phyloP scores from a whole-genome alignment of 1,140 invertebrate species.

The Drosophila kikkawai region DNA sequence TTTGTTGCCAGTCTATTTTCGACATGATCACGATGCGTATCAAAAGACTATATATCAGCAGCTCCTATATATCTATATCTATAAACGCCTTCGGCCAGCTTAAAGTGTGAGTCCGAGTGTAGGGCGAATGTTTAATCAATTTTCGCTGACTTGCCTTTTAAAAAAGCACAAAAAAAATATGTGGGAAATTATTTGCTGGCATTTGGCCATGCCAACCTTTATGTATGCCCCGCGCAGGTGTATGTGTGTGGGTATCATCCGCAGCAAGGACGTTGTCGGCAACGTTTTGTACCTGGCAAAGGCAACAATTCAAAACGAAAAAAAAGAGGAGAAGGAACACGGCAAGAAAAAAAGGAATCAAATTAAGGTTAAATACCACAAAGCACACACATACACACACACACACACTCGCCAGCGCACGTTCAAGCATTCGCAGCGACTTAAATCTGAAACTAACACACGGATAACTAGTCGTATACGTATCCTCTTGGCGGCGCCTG shows the following conservation, averaged over 20 bases:
- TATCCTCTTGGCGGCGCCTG: constrained; percentile 63
- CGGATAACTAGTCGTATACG: constrained; percentile 31
- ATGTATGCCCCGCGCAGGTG: constrained; percentile 11
- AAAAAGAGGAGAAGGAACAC: constrained; percentile 16
- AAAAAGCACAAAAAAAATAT: constrained; percentile 29
- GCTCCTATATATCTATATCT: constrained; percentile 2
- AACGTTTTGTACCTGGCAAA: constrained; percentile 64
- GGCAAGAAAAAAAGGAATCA: constrained; percentile 67
- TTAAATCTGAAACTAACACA: constrained; percentile 64
- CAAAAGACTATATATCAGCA: constrained; percentile 13
- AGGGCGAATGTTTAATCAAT: constrained; percentile 77
- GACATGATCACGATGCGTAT: constrained; percentile 43
- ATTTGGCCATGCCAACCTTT: constrained; percentile 48
- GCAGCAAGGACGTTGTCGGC: constrained; percentile 68
- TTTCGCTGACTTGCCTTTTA: constrained; percentile 52
- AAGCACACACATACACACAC: constrained; percentile 42
- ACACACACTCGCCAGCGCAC: constrained; percentile 1
- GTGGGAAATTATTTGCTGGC: constrained; percentile 51
- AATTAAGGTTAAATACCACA: constrained; percentile 84
- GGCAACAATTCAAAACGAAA: constrained; percentile 15
- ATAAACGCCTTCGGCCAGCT: neutral
- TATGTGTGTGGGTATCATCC: constrained; percentile 37
- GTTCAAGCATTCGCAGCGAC: constrained; percentile 30
- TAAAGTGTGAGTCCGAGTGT: constrained; percentile 36
- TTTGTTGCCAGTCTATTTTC: constrained; percentile 74